Percentiles rank a stretch among this genome's conserved stretches.
These are phyloP conservation scores for Homarus gammarus DNA, from an alignment of 2,888 invertebrate genomes.

Conservation along the genomic window DNA sequence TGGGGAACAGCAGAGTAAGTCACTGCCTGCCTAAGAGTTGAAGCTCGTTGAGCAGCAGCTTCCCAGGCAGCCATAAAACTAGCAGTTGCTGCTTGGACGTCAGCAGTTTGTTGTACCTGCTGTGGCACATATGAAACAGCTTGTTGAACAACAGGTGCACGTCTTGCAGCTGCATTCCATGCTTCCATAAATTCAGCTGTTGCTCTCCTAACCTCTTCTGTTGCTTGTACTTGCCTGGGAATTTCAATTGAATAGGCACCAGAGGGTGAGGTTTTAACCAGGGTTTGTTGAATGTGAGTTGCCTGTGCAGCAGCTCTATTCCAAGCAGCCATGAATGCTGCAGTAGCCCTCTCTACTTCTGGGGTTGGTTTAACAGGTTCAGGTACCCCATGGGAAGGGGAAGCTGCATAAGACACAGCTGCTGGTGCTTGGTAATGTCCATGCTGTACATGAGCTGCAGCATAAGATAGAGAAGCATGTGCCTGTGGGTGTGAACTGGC, in stretches of 20 bases:
- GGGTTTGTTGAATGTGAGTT: conserved; percentile 15
- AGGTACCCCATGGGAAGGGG: conserved; percentile 12
- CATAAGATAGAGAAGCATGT: background rate
- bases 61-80: conserved; percentile 53
- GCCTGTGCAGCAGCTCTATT: conserved; percentile 56
- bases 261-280: conserved; percentile 25
- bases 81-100: conserved; percentile 38
- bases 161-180: conserved; percentile 57
- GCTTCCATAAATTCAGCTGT: conserved; percentile 62
- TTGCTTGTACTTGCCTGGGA: conserved; percentile 40
- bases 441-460: background rate
- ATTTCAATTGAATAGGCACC: conserved; percentile 29
- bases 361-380: conserved; percentile 37
- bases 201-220: conserved; percentile 55
- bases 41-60: conserved; percentile 54
- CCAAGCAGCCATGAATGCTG: conserved; percentile 68
- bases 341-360: conserved; percentile 55
- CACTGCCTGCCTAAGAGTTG: conserved; percentile 35
- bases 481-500: conserved; percentile 27
- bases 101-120: conserved; percentile 43
- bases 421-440: background rate
- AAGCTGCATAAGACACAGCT: background rate
- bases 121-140: conserved; percentile 21
- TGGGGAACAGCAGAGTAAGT: too few species aligned
- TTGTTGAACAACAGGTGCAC: conserved; percentile 42